Base-by-base conservation (phyloP, 2,113 vertebrate species). In the Myotis davidii region DNA sequence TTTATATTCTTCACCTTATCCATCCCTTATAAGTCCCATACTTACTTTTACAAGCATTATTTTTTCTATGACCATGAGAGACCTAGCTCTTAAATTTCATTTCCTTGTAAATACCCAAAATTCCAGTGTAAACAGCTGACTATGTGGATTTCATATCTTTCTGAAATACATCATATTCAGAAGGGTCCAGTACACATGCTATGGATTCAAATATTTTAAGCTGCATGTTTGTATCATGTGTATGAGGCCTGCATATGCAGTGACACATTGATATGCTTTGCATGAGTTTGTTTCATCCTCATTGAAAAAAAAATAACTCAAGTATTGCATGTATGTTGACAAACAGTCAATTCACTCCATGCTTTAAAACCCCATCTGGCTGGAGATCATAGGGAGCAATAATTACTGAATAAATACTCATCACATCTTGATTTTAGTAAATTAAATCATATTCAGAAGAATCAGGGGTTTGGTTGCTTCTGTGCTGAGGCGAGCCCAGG, bases 1-100 rank as follows among this genome's bases (percentile, higher is more conserved):
- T 92, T 74, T 69, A 27, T 34, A 77, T 79, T 39, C 85, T 42
- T 34, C 88, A 93, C 23, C 23, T 23, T 67, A n/a, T 70, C 42
- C 23, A 23, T 92, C 93, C 50, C 84, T 56, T 84, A 45, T 50
- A 54, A 6, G 8, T 54, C 17, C 39, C 48, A 77, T 82, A 32
- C 50, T 96, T 90, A 86, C 25, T 76, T 95, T 95, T 54, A 72
- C 12, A 88, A 70, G 77, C 81, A 84, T 54, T 61, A 17, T 52
- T 89, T 56, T 90, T 77, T 45, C 65, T 64, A 23, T 72, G 86
- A 83, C 93, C 7, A 94, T n/a, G 50, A 93, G 93, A 93, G 88
- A 34, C 9, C 67, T 54, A 82, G 5, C 81, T 69, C 5, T 92
- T 94, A 94, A 95, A 73, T 65, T 88, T 45, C 69, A 27, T 37